phyloP scores from a whole-genome alignment of 2,113 vertebrate species.

The Hylia prasina region DNA sequence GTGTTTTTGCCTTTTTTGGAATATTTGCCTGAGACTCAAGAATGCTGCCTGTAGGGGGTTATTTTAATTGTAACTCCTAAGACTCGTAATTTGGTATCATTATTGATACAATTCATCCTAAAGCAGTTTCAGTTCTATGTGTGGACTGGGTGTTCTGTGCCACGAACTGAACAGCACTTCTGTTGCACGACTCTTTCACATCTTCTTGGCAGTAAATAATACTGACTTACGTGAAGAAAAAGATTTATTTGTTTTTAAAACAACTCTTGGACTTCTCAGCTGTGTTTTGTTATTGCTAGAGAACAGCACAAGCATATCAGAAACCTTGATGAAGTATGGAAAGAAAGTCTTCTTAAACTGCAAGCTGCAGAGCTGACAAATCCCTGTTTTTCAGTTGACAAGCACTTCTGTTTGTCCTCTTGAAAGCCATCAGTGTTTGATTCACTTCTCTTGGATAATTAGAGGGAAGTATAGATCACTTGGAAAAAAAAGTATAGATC shows the following conservation, averaged over 20 bases:
- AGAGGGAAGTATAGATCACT: not conserved
- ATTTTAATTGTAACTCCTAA: not conserved
- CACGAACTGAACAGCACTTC: not conserved
- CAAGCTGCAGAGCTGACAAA: not conserved
- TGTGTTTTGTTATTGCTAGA: not conserved
- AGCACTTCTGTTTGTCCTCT: not conserved
- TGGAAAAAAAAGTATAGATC: not conserved
- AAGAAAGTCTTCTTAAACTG: not conserved
- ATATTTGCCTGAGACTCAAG: not conserved
- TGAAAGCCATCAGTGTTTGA: not conserved
- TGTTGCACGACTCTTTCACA: rapidly evolving
- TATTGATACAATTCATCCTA: not conserved
- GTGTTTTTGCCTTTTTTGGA: slow-evolving; percentile 33
- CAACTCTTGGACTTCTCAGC: not conserved
- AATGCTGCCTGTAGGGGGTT: not conserved
- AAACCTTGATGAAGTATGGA: not conserved
- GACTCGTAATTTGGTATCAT: not conserved
- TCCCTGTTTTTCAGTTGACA: not conserved
- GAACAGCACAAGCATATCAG: not conserved
- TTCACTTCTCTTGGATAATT: not conserved
- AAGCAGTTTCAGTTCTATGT: not conserved
- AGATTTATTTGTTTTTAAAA: not conserved
- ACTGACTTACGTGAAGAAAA: not conserved
- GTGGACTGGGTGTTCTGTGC: not conserved
- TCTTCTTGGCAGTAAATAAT: not conserved